Evolutionary conservation across 2,888 invertebrate species (phyloP), one percentile per base, ranked within the genome.

Genomic region (Lasioglossum zephyrum): DNA sequence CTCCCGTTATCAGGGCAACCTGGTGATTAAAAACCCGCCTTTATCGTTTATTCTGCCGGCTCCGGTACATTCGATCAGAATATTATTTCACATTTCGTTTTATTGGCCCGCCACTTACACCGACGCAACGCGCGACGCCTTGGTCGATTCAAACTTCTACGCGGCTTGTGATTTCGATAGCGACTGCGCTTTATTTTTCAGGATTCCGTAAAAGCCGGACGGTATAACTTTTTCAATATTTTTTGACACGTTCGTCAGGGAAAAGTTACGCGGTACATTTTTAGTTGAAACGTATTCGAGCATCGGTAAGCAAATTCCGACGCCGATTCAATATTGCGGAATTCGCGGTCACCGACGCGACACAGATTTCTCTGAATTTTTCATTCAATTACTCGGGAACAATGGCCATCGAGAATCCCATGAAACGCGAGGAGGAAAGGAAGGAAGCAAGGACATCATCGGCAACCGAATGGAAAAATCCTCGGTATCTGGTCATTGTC

Each of bases 21-120:
- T 36, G 31, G 16, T 22, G 60, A 84, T 77, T 77, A 81, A 69
- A 79, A 77, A 49, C 69, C 39, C 26, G 31, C 76, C 16, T 47
- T n/a, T 77, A 57, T 44, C 66, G 53, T 31, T 75, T 60, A 26
- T 41, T 57, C 36, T 53, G 16, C 16, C 1, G 5, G 39, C 16
- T 47, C 36, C 16, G 22, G 53, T 44, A 41, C 73, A 44, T 69
- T 44, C 18, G 44, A 60, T 70, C 36, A 72, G 57, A 57, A 31
- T 44, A n/a, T 66, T 49, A 49, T 36, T 76, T n/a, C 6, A 6
- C 69, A 11, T 70, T n/a, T 22, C 69, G 41, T 41, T 70, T 70
- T 41, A 70, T 70, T n/a, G 11, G 39, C 41, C 5, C n/a, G 41
- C 22, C 41, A 39, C 41, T n/a, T 41, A 70, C 6, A n/a, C n/a